phyloP scores from a whole-genome alignment of 2,113 vertebrate genomes.

The Pedionomus torquatus region DNA sequence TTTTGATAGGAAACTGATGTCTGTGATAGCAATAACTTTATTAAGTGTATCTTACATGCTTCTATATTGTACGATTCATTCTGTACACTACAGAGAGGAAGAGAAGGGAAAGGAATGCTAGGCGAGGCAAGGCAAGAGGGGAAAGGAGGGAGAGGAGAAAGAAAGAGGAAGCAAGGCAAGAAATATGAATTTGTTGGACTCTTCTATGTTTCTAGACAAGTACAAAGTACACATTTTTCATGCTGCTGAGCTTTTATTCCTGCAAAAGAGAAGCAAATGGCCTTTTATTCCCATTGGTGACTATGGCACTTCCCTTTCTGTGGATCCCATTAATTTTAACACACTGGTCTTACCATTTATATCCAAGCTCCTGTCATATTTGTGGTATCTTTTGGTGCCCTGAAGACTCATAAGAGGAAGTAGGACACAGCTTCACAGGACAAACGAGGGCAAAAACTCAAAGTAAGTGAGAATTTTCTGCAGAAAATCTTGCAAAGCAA shows the following conservation, averaged over 20 bases:
- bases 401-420: not conserved
- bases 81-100: not conserved
- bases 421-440: not conserved
- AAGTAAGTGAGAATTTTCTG: not conserved
- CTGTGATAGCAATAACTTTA: not conserved
- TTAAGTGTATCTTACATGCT: not conserved
- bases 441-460: not conserved
- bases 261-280: not conserved
- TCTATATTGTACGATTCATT: not conserved
- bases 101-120: not conserved
- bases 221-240: not conserved
- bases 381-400: conserved; percentile 4
- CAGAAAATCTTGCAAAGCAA: not conserved
- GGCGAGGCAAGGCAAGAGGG: not conserved
- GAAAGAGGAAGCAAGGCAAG: not conserved
- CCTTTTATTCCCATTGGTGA: not conserved
- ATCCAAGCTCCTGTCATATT: not conserved
- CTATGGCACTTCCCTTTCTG: not conserved
- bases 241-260: not conserved
- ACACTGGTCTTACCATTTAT: not conserved
- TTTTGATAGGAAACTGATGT: not conserved
- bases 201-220: not conserved
- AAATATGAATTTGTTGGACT: not conserved
- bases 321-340: conserved; percentile 39
- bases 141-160: no score